phyloP scores from a whole-genome alignment of 2,888 invertebrate genomes.

The Gymnosoma rotundatum region DNA sequence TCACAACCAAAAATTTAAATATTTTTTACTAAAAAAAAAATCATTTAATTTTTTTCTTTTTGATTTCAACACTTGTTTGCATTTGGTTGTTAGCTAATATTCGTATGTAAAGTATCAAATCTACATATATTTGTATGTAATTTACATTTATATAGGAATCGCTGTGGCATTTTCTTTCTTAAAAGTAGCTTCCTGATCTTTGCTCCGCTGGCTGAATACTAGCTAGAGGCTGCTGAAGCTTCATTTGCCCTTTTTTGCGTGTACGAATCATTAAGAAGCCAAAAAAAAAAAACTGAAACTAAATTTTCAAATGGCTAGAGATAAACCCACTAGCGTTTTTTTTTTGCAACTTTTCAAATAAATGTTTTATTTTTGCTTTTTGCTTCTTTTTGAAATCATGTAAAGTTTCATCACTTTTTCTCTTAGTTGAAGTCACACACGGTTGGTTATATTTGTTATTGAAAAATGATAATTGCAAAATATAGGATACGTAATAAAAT shows the following conservation, averaged over 20 bases:
- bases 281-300: conserved; percentile 1
- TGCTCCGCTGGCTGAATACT: conserved; percentile 30
- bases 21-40: conserved; percentile 24
- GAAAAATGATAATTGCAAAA: conserved; percentile 46
- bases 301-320: conserved; percentile 51
- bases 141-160: conserved; percentile 60
- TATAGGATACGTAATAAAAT: conserved; percentile 49
- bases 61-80: conserved; percentile 18
- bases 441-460: conserved; percentile 44
- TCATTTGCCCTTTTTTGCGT: conserved; percentile 65
- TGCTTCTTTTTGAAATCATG: conserved; percentile 43
- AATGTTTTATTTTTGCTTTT: conserved; percentile 18
- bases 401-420: conserved; percentile 54
- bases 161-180: background rate
- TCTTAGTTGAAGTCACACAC: conserved; percentile 49
- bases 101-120: conserved; percentile 58
- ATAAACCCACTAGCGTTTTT: conserved; percentile 49
- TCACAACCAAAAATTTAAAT: conserved; percentile 54
- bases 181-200: conserved; percentile 59
- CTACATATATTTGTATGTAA: conserved; percentile 4
- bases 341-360: conserved; percentile 31
- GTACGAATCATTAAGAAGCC: conserved; percentile 51
- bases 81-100: conserved; percentile 17
- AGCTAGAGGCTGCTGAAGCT: conserved; percentile 20
- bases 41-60: background rate